A percentile compares a stretch with the other conserved stretches of the same genome.
Conservation (phyloP, 2,797 vertebrate species). For the Neoniphon sammara region DNA sequence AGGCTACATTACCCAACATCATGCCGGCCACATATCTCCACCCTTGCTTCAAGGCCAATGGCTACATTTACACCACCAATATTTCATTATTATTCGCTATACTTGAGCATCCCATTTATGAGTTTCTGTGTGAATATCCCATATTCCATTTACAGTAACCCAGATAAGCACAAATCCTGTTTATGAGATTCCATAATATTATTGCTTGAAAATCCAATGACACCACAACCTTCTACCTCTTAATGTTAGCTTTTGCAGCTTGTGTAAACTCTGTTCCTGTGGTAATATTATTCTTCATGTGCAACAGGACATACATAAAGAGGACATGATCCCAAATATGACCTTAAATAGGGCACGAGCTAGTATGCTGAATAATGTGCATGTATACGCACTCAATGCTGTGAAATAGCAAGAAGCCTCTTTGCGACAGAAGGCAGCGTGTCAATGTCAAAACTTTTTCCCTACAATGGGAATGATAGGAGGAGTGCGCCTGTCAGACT, state of each 20-base stretch:
- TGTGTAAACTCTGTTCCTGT: conserved; percentile 13
- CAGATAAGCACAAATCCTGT: conserved; percentile 25
- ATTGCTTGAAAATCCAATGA: not conserved
- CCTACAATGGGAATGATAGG: conserved; percentile 20
- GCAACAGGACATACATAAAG: conserved; percentile 8
- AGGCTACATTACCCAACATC: not conserved
- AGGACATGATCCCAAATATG: conserved; percentile 29
- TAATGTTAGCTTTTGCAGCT: no score
- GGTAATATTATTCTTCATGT: conserved; percentile 20
- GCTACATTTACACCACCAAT: not conserved
- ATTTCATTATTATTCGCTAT: not conserved
- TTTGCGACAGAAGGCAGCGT: conserved; percentile 12
- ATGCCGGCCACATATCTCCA: not conserved
- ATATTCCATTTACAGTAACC: conserved; percentile 21
- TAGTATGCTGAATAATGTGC: conserved; percentile 5
- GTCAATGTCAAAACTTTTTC: conserved; percentile 39
- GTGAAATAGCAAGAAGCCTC: conserved; percentile 22
- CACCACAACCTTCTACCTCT: conserved; percentile 20
- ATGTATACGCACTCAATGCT: conserved; percentile 6
- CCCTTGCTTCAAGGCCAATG: not conserved
- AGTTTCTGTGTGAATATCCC: not conserved
- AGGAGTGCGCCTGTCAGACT: conserved; percentile 31
- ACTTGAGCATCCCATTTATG: not conserved
- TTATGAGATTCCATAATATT: conserved; percentile 24
- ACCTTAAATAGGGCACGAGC: conserved; percentile 28